Base-by-base conservation (phyloP, 2,797 vertebrate species). In the Salmo trutta region DNA sequence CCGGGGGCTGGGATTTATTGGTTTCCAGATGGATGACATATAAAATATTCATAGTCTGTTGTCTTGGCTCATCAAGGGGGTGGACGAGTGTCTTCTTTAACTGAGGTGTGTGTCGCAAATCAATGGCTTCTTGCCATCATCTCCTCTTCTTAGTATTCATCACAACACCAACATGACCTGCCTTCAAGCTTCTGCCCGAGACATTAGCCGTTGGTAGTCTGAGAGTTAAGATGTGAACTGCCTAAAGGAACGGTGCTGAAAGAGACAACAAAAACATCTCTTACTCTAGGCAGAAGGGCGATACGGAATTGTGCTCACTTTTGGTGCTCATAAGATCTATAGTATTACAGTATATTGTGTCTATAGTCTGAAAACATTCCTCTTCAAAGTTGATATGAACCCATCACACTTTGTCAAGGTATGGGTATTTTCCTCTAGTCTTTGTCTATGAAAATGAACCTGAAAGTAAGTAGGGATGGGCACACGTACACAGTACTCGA, bases 11-110 rank as follows among this genome's bases (percentile, higher is more conserved):
- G 2, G 75, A 76, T 84, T 90, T 84, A 88, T 88, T 89, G 86
- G 83, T 85, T 89, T 86, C 77, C 83, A 85, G 82, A 89, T 84
- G 82, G 86, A 85, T 77, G 79, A 82, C 81, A 78, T 83, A 81
- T 89, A 65, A 88, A 91, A 90, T 88, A 89, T 91, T 89, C 75
- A 90, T 85, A 65, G 79, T 74, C 80, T 85, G 75, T 90, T 86
- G 86, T 88, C 84, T 83, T 81, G 79, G 74, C 73, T 79, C 81
- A 85, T 87, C 75, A 74, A 80, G 74, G 77, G 77, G 71, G 62
- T 78, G 24, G 59, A 79, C 75, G 82, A 68, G 47, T 59, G 77
- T 75, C 73, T 80, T 76, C 73, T 83, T 83, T 71, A 86, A 83
- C n/a, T 54, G 52, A 62, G 54, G 56, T 19, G 62, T 64, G 74